phyloP scores from a whole-genome alignment of 2,113 vertebrate species.

The Pseudorectes ferrugineus region DNA sequence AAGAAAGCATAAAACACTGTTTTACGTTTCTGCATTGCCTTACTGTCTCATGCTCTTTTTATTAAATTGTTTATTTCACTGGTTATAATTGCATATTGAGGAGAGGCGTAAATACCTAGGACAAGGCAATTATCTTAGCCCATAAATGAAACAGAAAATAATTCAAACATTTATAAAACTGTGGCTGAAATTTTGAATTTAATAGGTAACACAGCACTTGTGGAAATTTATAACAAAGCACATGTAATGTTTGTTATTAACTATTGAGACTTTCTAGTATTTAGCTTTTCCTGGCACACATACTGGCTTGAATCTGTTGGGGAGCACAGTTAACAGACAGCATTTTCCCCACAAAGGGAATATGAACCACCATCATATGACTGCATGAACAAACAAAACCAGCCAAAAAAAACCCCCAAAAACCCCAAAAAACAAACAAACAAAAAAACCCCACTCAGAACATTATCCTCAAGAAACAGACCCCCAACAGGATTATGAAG shows the following conservation, averaged over 20 bases:
- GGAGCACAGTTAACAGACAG: background rate
- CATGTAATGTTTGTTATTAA: background rate
- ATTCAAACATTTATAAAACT: background rate
- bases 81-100: background rate
- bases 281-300: background rate
- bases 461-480: background rate
- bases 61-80: background rate
- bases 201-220: background rate
- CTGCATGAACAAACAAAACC: background rate
- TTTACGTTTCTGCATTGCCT: background rate
- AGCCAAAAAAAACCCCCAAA: background rate
- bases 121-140: background rate
- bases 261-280: background rate
- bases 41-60: background rate
- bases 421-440: background rate
- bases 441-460: background rate
- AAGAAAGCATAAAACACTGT: constrained; percentile 6
- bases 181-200: background rate
- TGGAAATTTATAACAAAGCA: background rate
- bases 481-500: background rate
- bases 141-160: background rate
- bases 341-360: background rate
- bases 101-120: background rate
- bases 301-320: background rate
- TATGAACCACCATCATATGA: background rate